phyloP scores from a whole-genome alignment of 2,888 invertebrate species.

The Phlogophora meticulosa region DNA sequence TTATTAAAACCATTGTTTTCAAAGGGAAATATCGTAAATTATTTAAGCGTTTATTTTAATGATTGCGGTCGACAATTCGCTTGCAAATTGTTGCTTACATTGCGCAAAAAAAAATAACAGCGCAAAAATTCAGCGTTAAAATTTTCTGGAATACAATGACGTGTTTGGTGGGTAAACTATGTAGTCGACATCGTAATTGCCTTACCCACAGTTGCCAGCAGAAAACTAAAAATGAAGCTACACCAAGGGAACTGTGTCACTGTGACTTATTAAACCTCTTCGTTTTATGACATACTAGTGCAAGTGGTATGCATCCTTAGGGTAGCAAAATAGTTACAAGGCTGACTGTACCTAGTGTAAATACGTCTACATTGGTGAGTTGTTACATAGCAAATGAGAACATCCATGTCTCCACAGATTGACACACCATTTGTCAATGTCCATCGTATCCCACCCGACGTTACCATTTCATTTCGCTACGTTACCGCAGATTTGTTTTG shows the following conservation, averaged over 20 bases:
- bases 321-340: too few species aligned
- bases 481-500: slow-evolving; percentile 44
- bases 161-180: background rate
- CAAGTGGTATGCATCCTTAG: too few species aligned
- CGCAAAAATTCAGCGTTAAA: background rate
- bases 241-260: too few species aligned
- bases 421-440: slow-evolving; percentile 61
- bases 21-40: background rate
- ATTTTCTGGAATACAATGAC: slow-evolving; percentile 7
- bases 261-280: too few species aligned
- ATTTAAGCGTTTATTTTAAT: background rate
- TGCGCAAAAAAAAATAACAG: background rate
- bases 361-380: slow-evolving; percentile 18
- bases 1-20: slow-evolving; percentile 9
- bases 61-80: background rate
- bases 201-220: too few species aligned
- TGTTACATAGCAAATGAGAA: slow-evolving; percentile 27
- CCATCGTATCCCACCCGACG: slow-evolving; percentile 35
- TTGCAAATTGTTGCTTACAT: background rate
- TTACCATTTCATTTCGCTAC: slow-evolving; percentile 52
- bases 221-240: too few species aligned
- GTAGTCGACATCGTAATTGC: too few species aligned
- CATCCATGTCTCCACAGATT: slow-evolving; percentile 53
- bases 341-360: slow-evolving; percentile 1
- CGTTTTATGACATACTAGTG: too few species aligned